phyloP scores from a whole-genome alignment of 2,888 invertebrate genomes.

The Drosophila nr. perissopoda region DNA sequence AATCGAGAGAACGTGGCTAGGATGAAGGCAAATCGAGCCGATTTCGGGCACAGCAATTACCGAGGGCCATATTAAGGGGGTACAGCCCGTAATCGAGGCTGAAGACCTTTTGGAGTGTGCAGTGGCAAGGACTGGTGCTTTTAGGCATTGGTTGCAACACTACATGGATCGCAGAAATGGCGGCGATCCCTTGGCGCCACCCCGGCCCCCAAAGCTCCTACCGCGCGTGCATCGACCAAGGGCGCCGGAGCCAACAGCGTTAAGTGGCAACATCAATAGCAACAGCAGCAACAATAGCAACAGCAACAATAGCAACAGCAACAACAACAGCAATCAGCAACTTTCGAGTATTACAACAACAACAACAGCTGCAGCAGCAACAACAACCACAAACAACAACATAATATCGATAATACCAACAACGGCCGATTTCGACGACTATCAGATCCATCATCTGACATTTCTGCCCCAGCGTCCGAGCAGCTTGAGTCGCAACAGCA shows the following conservation, averaged over 20 bases:
- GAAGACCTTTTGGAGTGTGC: not conserved
- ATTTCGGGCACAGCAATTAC: constrained; percentile 87
- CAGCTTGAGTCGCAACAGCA: constrained; percentile 82
- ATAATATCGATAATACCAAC: constrained; percentile 70
- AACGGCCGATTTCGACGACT: constrained; percentile 76
- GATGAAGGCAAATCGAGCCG: constrained; percentile 88
- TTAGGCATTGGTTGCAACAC: constrained; percentile 73
- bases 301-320: constrained; percentile 56
- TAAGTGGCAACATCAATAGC: constrained; percentile 65
- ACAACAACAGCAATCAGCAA: constrained; percentile 55
- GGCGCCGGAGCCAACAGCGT: constrained; percentile 86
- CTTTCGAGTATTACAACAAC: constrained; percentile 67
- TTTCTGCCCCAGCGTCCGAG: constrained; percentile 80
- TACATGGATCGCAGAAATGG: constrained; percentile 91
- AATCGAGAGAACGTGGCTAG: constrained; percentile 51
- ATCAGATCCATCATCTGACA: constrained; percentile 82
- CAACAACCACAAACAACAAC: constrained; percentile 59
- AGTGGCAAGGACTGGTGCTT: constrained; percentile 48
- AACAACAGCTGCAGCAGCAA: constrained; percentile 46
- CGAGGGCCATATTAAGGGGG: constrained; percentile 85
- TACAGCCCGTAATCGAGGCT: not conserved
- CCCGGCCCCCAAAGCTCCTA: constrained; percentile 90
- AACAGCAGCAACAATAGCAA: constrained; percentile 54
- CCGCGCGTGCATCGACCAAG: constrained; percentile 88
- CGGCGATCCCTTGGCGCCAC: constrained; percentile 91